phyloP scores from a whole-genome alignment of 2,888 invertebrate genomes.

The Platycheirus rosarum region DNA sequence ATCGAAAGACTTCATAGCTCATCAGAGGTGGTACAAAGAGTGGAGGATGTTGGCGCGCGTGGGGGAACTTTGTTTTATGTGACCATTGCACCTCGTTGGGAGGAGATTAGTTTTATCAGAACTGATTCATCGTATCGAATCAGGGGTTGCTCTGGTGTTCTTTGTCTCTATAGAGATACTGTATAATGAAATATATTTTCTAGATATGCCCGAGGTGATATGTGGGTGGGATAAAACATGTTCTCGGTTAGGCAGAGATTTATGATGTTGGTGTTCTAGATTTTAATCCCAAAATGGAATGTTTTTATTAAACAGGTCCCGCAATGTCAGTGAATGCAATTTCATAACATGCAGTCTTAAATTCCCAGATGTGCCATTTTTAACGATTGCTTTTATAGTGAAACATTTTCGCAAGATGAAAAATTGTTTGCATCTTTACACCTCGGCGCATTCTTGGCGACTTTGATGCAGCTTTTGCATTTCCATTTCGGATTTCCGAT shows the following conservation, averaged over 20 bases:
- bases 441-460: too few species aligned
- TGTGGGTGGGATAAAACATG: constrained; percentile 50
- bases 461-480: too few species aligned
- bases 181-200: constrained; percentile 50
- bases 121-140: constrained; percentile 71
- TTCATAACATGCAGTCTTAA: too few species aligned
- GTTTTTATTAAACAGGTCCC: constrained; percentile 28
- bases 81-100: constrained; percentile 72
- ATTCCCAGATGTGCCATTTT: too few species aligned
- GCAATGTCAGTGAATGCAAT: constrained; percentile 27
- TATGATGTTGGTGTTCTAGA: constrained; percentile 53
- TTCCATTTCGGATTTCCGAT: too few species aligned
- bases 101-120: constrained; percentile 65
- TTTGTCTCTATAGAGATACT: constrained; percentile 15
- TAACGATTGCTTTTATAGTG: too few species aligned
- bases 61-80: constrained; percentile 66
- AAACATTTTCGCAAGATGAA: too few species aligned
- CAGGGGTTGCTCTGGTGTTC: constrained; percentile 38
- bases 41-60: constrained; percentile 27
- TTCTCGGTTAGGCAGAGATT: constrained; percentile 52
- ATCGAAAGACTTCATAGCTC: constrained; percentile 16
- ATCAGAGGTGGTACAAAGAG: constrained; percentile 7
- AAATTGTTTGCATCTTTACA: too few species aligned
- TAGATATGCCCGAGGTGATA: constrained; percentile 37
- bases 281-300: constrained; percentile 36